Base-by-base conservation (phyloP, 37 sponge, comb jelly and placozoan genomes). In the Petrosia ficiformis region DNA sequence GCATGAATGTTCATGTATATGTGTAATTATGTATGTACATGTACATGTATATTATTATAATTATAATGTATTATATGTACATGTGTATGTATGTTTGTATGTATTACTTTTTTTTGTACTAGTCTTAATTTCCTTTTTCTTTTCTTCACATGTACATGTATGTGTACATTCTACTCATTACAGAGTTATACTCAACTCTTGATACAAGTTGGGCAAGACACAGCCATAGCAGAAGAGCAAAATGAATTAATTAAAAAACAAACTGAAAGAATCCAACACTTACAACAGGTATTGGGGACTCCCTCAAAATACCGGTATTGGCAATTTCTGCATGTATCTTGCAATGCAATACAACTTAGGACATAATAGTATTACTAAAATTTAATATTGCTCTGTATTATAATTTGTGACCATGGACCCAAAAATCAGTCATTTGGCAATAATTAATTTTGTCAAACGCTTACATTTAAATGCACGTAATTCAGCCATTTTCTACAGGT, bases 141-240 rank as follows among this genome's bases (percentile, higher is more conserved):
- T 19, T 19, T 48, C 8, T 48, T 19, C 14, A 19, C 54, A 48
- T 48, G 54, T 14, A 48, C 54, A 48, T 48, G 54, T 48, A 14
- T 48, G 14, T 48, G 8, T 19, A 19, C 14, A 8, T 48, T 48
- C 54, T 48, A 19, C 70, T 35, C 2, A 28, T 35, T 48, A 56
- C 42, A 82, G 82, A 65, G 73, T 54, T 75, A 74, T 35, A 32
- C 58, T 39, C 86, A 90, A 39, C 78, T 91, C 25, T 77, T 95
- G 70, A 70, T 73, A 1, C 96, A 91, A 71, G 67, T 90, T 5
- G 92, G 96, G 0, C 92, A 90, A 42, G 96, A 95, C 67, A 88
- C 89, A 4, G 92, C 96, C 64, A 95, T 95, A 65, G 75, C 86
- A n/a, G 56, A 59, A 34, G 91, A 90, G 40, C 96, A 91, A 63